Conservation (phyloP, 2,113 vertebrate genomes). For the Chaetorhynchus papuensis region DNA sequence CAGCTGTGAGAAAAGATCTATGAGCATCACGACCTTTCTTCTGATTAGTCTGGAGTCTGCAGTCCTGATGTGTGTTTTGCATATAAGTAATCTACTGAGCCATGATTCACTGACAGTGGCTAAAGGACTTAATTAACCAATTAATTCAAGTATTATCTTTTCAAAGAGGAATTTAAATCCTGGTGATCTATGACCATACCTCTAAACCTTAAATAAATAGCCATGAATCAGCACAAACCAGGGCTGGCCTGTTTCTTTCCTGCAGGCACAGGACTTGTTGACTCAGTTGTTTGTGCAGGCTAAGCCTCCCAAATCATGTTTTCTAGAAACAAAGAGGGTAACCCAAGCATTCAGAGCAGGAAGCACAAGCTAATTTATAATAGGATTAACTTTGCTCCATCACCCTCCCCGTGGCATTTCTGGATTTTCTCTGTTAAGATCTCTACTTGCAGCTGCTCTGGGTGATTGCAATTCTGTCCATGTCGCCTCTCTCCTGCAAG, state of each 20-base stretch:
- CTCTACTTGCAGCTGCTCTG: not conserved
- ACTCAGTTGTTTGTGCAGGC: not conserved
- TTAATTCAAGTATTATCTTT: not conserved
- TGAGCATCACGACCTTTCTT: not conserved
- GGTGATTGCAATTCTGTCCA: not conserved
- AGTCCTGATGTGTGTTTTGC: not conserved
- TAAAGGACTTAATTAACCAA: not conserved
- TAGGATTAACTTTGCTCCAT: constrained; percentile 3
- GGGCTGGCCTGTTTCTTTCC: not conserved
- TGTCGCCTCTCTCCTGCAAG: not conserved
- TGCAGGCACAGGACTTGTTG: not conserved
- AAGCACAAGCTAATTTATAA: constrained; percentile 36
- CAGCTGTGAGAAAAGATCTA: not conserved
- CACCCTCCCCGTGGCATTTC: not conserved
- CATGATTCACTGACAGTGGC: not conserved
- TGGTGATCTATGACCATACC: not conserved
- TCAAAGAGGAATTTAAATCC: not conserved
- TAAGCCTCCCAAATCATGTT: constrained; percentile 21
- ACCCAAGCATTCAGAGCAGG: not conserved
- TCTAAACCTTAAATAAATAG: not conserved
- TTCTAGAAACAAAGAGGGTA: constrained; percentile 13
- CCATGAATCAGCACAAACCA: not conserved
- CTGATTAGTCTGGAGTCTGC: not conserved
- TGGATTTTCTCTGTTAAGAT: not conserved
- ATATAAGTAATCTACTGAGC: not conserved